phyloP scores from a whole-genome alignment of 2,113 vertebrate species.

The Ochotona princeps region DNA sequence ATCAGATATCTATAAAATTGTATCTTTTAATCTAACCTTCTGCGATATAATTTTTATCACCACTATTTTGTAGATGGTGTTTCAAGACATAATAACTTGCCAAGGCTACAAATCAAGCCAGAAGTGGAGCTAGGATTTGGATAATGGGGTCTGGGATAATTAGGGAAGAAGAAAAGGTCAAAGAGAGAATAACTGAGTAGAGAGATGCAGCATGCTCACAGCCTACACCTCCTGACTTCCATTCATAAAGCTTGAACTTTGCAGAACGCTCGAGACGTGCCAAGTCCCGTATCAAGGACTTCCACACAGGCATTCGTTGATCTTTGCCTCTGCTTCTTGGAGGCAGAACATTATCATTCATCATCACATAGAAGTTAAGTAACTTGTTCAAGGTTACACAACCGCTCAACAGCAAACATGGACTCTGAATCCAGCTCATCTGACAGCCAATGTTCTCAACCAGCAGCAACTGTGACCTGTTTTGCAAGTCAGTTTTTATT shows the following conservation, averaged over 20 bases:
- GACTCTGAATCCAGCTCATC: background rate
- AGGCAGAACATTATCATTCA: background rate
- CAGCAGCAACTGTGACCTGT: rapidly evolving
- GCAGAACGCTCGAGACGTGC: background rate
- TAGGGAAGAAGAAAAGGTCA: slow-evolving; percentile 67
- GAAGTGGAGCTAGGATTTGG: slow-evolving; percentile 43
- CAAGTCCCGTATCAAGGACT: background rate
- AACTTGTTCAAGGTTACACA: background rate
- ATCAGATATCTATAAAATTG: background rate
- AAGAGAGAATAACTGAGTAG: background rate
- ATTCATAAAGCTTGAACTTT: background rate
- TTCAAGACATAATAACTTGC: slow-evolving; percentile 55
- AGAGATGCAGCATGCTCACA: background rate
- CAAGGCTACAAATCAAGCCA: slow-evolving; percentile 58
- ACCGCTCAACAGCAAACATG: background rate
- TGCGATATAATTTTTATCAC: slow-evolving; percentile 52
- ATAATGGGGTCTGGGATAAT: slow-evolving; percentile 22
- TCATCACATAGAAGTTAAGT: background rate
- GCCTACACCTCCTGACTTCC: background rate
- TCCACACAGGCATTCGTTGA: background rate
- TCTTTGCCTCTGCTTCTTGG: background rate
- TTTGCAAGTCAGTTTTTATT: background rate
- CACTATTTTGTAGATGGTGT: slow-evolving; percentile 29
- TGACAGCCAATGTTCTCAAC: background rate
- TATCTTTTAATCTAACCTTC: slow-evolving; percentile 57